A percentile compares a stretch with the other conserved stretches of the same genome.
phyloP scores from a whole-genome alignment of 2,113 vertebrate genomes.

The Aspidoscelis tigris region DNA sequence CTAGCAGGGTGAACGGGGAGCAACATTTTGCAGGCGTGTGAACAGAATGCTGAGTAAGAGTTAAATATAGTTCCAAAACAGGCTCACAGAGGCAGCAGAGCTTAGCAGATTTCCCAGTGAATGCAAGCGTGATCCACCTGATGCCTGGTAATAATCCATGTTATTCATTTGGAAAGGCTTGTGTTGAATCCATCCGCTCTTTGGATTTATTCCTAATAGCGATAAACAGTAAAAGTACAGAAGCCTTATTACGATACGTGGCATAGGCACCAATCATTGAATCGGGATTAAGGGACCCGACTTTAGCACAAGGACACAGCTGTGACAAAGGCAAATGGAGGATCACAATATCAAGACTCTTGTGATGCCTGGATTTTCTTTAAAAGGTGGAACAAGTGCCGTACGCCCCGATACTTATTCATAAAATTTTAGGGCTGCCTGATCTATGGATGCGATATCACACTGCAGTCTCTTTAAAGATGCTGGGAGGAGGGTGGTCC shows the following conservation, averaged over 20 bases:
- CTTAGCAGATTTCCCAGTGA: slow-evolving; percentile 11
- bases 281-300: slow-evolving; percentile 7
- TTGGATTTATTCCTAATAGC: slow-evolving; percentile 19
- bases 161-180: slow-evolving; percentile 26
- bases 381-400: not conserved
- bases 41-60: slow-evolving; percentile 34
- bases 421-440: not conserved
- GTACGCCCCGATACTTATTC: too few relatives aligned
- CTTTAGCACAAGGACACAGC: not conserved
- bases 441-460: not conserved
- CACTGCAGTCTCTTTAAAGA: not conserved
- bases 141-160: slow-evolving; percentile 31
- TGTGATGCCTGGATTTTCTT: not conserved
- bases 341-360: not conserved
- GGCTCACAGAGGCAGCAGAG: not conserved
- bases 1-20: slow-evolving; percentile 6
- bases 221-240: slow-evolving; percentile 16
- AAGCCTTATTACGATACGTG: not conserved
- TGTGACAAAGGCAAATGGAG: not conserved
- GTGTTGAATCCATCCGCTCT: not conserved
- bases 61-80: slow-evolving; percentile 32
- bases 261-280: not conserved
- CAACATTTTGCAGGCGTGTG: not conserved
- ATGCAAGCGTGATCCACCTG: slow-evolving; percentile 22
- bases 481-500: not conserved